These are phyloP conservation scores for Lontra canadensis DNA, from an alignment of 2,113 vertebrate species.

Conservation along the genomic window DNA sequence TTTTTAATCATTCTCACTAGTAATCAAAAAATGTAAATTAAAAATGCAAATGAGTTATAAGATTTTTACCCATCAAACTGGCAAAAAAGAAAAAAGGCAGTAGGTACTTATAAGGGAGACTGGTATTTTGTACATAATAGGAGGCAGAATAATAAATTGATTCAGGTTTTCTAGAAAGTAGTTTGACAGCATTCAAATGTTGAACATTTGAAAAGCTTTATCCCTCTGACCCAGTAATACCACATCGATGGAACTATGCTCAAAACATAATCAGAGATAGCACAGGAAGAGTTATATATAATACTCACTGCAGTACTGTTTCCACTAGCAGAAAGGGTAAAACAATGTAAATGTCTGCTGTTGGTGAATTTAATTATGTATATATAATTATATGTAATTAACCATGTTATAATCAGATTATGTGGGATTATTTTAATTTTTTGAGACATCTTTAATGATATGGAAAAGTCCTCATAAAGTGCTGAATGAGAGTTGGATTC, in stretches of 20 bases:
- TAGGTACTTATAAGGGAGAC: neutral
- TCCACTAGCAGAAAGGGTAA: neutral
- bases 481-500: neutral
- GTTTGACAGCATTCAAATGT: neutral
- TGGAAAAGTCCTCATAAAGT: neutral
- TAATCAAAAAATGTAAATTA: constrained; percentile 12
- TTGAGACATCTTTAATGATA: neutral
- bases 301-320: neutral
- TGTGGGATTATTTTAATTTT: constrained; percentile 30
- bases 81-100: neutral
- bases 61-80: constrained; percentile 28
- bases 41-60: neutral
- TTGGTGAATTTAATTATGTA: neutral
- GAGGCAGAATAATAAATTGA: neutral
- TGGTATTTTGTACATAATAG: neutral
- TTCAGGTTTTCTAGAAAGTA: constrained; percentile 22
- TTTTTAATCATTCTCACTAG: neutral
- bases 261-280: neutral
- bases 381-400: neutral
- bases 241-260: neutral
- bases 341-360: neutral
- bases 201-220: neutral
- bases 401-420: neutral
- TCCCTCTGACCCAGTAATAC: neutral
- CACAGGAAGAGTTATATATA: neutral